Base-by-base conservation (phyloP, 2,888 invertebrate species). In the Diadegma fenestrale region DNA sequence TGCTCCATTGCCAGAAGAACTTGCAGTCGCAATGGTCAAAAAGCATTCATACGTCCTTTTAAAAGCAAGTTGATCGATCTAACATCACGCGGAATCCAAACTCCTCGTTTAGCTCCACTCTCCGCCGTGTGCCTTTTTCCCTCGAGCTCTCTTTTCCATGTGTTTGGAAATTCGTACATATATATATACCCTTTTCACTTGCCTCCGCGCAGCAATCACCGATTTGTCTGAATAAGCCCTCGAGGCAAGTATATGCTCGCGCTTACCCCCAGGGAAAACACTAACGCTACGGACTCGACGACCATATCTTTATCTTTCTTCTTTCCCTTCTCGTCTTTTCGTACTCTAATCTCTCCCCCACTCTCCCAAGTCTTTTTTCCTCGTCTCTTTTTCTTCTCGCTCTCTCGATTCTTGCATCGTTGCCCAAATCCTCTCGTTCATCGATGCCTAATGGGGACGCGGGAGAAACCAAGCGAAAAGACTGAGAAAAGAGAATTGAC, bases 181-280 rank as follows among this genome's bases (percentile, higher is more conserved):
- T 41, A 26, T 73, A 8, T 54, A 43, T 63, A 41, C 88, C 91
- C 91, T 90, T 91, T 91, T 92, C 92, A 90, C 92, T 92, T 91
- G 91, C 89, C 90, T 92, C 91, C 90, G 88, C 90, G 88, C 91
- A 92, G 92, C 93, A 93, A 93, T 93, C 93, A 92, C 93, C 92
- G 93, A 93, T 93, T 93, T 93, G 92, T 93, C 93, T 93, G 93
- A 93, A 93, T 93, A 92, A 93, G 93, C 93, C 92, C 90, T 90
- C 90, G 82, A 77, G 92, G 92, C 92, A 92, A 93, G 92, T 92
- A 92, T 91, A 93, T 90, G 91, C 91, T 91, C 90, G 87, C 89
- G 90, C 90, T 90, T 91, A 92, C 90, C 91, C 92, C 88, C 80
- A 89, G 91, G 91, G 92, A 91, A 58, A 92, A 91, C 92, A 91